Base-by-base conservation (phyloP, 2,797 vertebrate genomes). In the Euphonia xanthogaster region DNA sequence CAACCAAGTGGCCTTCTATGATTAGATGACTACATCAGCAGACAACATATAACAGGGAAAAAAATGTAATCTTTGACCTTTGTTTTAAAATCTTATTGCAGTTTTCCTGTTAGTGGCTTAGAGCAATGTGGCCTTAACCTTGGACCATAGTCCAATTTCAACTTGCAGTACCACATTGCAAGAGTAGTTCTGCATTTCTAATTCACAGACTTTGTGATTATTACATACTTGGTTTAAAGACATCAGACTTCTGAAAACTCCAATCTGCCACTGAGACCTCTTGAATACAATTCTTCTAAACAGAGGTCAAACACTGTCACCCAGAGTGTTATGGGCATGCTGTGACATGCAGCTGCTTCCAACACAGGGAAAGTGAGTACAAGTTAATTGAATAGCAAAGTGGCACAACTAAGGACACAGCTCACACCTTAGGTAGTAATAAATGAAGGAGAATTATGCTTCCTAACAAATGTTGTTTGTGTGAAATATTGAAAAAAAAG, bases 331-430 rank as follows among this genome's bases (percentile, higher is more conserved):
- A 10, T 10, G 6, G 27, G 7, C 13, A 23, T 25, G 24, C 23
- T 57, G 12, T 25, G 25, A 55, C 4, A 23, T 2, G 16, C 5
- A 55, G 24, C 13, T 76, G 4, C 22, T 74, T 74, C 28, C 35
- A 77, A 6, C 6, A 27, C 0, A 0, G 25, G 6, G 28, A 58
- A 27, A 47, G 8, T 1, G 3, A 5, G 4, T 47, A 45, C 2
- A 33, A 55, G 14, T 25, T 75, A 42, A 47, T 23, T 57, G 28
- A 90, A 53, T 3, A 86, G 21, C 2, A 70, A 85, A 91, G 25
- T 35, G 30, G 12, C n/a, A 50, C 33, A 61, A 40, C 8, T 24
- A 60, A 74, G 19, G 12, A 48, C 35, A 70, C 3, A 45, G 31
- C 7, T 71, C 18, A 14, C 6, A 37, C 22, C 30, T 47, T 37